Evolutionary conservation across 2,797 vertebrate species (phyloP).

Genomic region (Chelon auratus): DNA sequence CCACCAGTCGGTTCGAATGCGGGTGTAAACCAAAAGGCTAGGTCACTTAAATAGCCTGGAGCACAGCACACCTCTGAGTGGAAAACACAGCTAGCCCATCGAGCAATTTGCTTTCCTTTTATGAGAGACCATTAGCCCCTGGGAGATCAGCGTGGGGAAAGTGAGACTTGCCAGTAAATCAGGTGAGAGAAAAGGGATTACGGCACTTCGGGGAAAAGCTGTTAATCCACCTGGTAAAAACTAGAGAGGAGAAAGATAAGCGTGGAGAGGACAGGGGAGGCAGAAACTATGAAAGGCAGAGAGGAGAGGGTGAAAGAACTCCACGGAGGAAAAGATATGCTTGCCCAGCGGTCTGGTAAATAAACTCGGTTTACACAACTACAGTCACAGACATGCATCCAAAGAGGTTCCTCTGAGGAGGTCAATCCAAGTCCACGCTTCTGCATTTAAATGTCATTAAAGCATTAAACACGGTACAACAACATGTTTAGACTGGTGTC

Average conservation of each 20-base stretch:
- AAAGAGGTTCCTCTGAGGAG: slow-evolving; percentile 13
- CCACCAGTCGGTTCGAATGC: slow-evolving; percentile 47
- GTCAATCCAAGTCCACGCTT: slow-evolving; percentile 7
- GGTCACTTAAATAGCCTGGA: slow-evolving; percentile 54
- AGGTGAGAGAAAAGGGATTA: slow-evolving; percentile 66
- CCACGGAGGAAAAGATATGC: background rate
- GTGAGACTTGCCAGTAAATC: slow-evolving; percentile 71
- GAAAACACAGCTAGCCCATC: slow-evolving; percentile 59
- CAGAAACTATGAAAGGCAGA: slow-evolving; percentile 31
- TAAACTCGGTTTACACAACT: slow-evolving; percentile 34
- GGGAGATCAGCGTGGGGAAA: slow-evolving; percentile 55
- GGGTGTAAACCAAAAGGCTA: slow-evolving; percentile 52
- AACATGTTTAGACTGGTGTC: slow-evolving; percentile 7
- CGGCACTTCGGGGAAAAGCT: slow-evolving; percentile 49
- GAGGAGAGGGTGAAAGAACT: slow-evolving; percentile 6
- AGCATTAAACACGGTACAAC: slow-evolving; percentile 18
- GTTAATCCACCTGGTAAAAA: slow-evolving; percentile 65
- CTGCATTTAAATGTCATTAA: slow-evolving; percentile 40
- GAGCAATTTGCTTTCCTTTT: slow-evolving; percentile 55
- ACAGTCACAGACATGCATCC: slow-evolving; percentile 39
- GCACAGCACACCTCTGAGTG: slow-evolving; percentile 47
- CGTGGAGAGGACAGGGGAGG: slow-evolving; percentile 19
- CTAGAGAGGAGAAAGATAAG: slow-evolving; percentile 11
- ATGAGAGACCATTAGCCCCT: slow-evolving; percentile 68
- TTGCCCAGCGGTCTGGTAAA: slow-evolving; percentile 42